Evolutionary conservation across 2,888 invertebrate genomes (phyloP), one percentile per base, ranked within the genome.

Genomic region (Drosophila maculinotata): DNA sequence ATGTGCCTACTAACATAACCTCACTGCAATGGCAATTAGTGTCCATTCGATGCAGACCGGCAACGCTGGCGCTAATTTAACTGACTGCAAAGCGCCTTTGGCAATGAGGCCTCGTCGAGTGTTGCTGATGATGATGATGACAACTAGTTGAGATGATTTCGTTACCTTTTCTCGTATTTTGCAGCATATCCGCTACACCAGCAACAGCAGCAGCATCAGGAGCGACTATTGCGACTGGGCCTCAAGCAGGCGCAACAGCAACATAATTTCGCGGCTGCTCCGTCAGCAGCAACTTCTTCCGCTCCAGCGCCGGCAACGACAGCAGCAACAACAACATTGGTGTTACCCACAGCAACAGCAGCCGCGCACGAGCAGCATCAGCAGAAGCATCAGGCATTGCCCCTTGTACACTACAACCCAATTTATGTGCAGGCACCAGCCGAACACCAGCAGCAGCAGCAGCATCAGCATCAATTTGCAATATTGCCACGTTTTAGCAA

Each of bases 341-440:
- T 51, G 52, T 20, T 62, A 41, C 66, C 67, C 38, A 28, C 66
- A 59, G 33, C 57, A 36, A 26, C 71, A 73, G 12, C 67, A 31
- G 10, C 68, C 71, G 17, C 30, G 10, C 69, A 70, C 38, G 66
- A 60, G 33, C 59, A 47, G 54, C 68, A 68, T 36, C 76, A 62
- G 38, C 69, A 67, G 1, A 71, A 66, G 23, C 71, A 66, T 20
- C 80, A 62, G 48, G 25, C 67, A 6, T 47, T 74, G 35, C 89
- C 84, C 42, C 45, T 86, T 31, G 75, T 86, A 31, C 89, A 89
- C 76, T 89, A 88, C 69, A 89, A 87, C 74, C 87, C 90, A 52
- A 75, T 79, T 60, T 89, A 89, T 56, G 79, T 84, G 47, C 84
- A 88, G 64, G 63, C 73, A 6, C 88, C 88, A 60, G 38, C 52